Conservation (phyloP, 2,113 vertebrate species). For the Hystrix brachyura region DNA sequence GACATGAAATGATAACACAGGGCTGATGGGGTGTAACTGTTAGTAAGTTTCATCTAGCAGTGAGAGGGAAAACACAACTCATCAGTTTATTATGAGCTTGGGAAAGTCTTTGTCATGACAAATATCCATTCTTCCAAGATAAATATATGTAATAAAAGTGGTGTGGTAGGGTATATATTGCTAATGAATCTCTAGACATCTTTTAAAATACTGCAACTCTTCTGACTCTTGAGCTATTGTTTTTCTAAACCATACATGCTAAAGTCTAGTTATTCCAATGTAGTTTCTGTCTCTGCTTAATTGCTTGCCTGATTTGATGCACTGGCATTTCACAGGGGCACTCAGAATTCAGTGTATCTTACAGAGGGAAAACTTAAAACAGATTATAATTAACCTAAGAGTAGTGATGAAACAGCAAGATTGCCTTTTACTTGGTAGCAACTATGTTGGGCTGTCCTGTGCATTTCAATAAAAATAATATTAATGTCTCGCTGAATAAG, state of each 20-base stretch:
- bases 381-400: not conserved
- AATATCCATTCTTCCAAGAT: slow-evolving; percentile 36
- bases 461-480: not conserved
- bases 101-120: slow-evolving; percentile 15
- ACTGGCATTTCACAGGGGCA: not conserved
- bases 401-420: slow-evolving; percentile 5
- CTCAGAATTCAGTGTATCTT: slow-evolving; percentile 1
- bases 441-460: not conserved
- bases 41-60: not conserved
- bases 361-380: not conserved
- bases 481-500: not conserved
- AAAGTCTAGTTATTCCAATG: not conserved
- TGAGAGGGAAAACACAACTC: slow-evolving; percentile 12
- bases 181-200: not conserved
- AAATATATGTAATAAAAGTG: slow-evolving; percentile 26
- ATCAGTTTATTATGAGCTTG: not conserved
- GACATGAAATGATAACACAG: not conserved
- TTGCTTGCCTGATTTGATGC: not conserved
- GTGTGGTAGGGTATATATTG: not conserved
- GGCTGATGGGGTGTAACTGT: not conserved
- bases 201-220: slow-evolving; percentile 41
- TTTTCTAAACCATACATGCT: not conserved
- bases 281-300: slow-evolving; percentile 24
- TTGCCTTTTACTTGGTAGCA: not conserved
- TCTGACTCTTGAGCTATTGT: not conserved